Evolutionary conservation across 2,113 vertebrate species (phyloP).

Genomic region (Helogale parvula): DNA sequence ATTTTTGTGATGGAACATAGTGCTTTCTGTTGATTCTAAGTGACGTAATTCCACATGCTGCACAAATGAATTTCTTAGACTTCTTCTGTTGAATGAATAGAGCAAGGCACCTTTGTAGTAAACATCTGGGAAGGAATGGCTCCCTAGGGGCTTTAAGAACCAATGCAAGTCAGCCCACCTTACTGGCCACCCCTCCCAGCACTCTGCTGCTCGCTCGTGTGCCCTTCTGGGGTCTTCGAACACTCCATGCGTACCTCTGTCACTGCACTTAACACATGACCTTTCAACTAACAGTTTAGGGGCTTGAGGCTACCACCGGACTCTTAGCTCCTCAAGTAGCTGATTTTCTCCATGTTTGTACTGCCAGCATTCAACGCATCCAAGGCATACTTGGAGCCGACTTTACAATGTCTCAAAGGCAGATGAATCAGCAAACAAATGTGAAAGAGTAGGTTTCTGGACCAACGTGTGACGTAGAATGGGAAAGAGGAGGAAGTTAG

Average conservation of each 20-base stretch:
- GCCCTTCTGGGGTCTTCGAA: neutral
- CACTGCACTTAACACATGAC: neutral
- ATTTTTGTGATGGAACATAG: neutral
- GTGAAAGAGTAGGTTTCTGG: neutral
- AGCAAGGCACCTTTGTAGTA: fast-evolving
- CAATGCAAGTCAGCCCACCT: neutral
- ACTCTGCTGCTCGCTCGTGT: neutral
- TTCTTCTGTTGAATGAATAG: neutral
- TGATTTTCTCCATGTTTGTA: neutral
- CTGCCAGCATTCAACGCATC: neutral
- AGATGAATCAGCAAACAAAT: neutral
- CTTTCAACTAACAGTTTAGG: neutral
- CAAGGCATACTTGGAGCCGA: neutral
- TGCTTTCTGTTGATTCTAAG: neutral
- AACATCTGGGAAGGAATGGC: neutral
- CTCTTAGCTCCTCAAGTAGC: neutral
- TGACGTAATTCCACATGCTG: neutral
- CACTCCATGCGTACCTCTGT: fast-evolving
- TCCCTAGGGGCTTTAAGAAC: neutral
- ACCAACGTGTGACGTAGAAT: neutral
- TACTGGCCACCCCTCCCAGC: neutral
- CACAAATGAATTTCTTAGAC: neutral
- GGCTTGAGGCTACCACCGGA: neutral
- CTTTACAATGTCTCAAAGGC: neutral
- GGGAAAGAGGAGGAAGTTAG: neutral